Conservation (phyloP, 2,797 vertebrate species). For the Esox masquinongy region DNA sequence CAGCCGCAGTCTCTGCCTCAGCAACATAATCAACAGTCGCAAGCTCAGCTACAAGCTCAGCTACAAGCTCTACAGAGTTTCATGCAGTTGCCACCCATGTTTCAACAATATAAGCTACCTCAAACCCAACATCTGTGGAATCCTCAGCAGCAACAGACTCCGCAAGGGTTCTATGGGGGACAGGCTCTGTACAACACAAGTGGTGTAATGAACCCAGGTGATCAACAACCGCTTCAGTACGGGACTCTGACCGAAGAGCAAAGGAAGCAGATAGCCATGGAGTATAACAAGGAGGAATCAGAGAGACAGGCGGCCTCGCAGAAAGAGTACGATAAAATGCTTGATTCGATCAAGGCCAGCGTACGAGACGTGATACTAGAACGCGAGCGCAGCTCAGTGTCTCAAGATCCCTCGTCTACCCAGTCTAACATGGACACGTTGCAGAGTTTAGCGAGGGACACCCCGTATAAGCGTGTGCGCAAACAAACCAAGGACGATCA, state of each 20-base stretch:
- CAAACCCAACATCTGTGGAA: neutral
- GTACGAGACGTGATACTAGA: neutral
- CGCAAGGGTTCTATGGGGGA: neutral
- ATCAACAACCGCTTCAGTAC: neutral
- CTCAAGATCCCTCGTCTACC: neutral
- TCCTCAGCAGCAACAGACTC: neutral
- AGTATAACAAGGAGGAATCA: neutral
- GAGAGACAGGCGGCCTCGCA: conserved; percentile 22
- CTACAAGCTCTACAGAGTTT: neutral
- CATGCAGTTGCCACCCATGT: neutral
- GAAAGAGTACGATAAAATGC: conserved; percentile 16
- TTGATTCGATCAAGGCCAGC: neutral
- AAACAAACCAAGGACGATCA: too few relatives aligned
- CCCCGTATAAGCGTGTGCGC: too few relatives aligned
- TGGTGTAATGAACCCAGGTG: neutral
- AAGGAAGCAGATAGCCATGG: neutral
- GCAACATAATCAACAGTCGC: neutral
- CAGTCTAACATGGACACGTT: neutral
- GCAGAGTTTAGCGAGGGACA: neutral
- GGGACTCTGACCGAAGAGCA: neutral
- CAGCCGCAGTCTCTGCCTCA: neutral
- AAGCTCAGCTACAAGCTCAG: neutral
- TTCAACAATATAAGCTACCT: neutral
- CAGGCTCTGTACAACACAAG: neutral
- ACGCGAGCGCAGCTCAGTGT: neutral